phyloP scores from a whole-genome alignment of 1,140 invertebrate species.

The Chrysomallon squamiferum region DNA sequence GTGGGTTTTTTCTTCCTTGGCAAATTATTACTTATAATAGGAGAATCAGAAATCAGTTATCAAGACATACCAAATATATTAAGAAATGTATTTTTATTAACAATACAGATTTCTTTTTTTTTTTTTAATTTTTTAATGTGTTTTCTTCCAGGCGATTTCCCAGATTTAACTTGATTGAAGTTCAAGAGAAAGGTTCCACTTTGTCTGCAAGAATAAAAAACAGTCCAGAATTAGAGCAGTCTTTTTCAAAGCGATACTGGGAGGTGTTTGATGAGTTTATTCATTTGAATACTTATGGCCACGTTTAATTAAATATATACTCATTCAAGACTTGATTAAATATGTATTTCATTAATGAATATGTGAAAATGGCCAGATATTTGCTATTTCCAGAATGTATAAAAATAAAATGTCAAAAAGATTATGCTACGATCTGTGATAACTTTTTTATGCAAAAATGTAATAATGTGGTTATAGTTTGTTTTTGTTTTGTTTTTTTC shows the following conservation, averaged over 20 bases:
- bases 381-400: neutral
- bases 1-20: neutral
- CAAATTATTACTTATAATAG: neutral
- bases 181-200: constrained; percentile 32
- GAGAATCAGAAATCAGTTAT: too few species aligned
- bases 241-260: constrained; percentile 38
- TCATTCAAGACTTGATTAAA: constrained; percentile 1
- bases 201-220: constrained; percentile 28
- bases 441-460: neutral
- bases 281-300: constrained; percentile 32
- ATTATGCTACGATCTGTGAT: neutral
- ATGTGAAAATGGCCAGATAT: neutral
- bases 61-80: too few species aligned
- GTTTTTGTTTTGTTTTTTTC: too few species aligned
- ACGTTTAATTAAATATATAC: constrained; percentile 13
- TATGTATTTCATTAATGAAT: neutral
- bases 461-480: too few species aligned
- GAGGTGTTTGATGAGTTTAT: constrained; percentile 42
- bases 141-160: constrained; percentile 40
- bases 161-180: constrained; percentile 35
- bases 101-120: too few species aligned
- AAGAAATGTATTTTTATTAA: too few species aligned
- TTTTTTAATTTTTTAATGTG: too few species aligned
- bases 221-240: constrained; percentile 21
- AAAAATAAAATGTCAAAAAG: neutral